A percentile compares a stretch with the other conserved stretches of the same genome.
Evolutionary conservation across 2,113 vertebrate genomes (phyloP).

Genomic region (Felis chaus): DNA sequence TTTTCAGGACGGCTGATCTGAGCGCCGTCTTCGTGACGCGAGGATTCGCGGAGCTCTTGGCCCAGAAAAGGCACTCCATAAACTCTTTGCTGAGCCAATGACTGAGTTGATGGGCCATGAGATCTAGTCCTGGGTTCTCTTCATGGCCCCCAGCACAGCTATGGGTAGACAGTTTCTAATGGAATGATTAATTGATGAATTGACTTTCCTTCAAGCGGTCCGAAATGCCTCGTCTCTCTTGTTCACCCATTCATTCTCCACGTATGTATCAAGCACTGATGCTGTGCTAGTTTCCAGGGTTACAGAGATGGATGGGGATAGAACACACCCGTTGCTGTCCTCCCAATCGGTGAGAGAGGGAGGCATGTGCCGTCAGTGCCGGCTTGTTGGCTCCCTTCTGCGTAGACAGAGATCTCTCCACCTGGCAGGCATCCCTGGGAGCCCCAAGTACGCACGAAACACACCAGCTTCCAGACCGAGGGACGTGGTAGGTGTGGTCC

Average conservation of each 20-base stretch:
- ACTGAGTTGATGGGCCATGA: neutral
- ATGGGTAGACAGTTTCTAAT: neutral
- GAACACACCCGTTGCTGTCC: neutral
- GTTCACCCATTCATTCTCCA: neutral
- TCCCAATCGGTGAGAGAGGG: too few species aligned
- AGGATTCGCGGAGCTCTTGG: neutral
- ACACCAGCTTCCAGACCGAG: rapidly evolving
- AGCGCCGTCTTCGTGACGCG: neutral
- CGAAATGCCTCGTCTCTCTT: neutral
- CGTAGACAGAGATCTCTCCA: rapidly evolving
- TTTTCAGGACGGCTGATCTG: neutral
- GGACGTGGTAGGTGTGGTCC: neutral
- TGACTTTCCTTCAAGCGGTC: neutral
- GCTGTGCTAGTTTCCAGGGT: neutral
- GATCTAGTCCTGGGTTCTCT: neutral
- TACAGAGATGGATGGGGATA: neutral
- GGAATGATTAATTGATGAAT: neutral
- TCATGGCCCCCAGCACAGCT: neutral
- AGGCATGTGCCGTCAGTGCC: rapidly evolving
- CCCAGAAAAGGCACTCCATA: neutral
- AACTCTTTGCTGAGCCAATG: neutral
- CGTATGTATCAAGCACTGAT: neutral
- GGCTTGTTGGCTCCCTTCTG: rapidly evolving
- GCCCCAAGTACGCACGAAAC: rapidly evolving
- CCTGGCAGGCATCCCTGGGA: rapidly evolving